phyloP scores from a whole-genome alignment of 1,140 invertebrate species.

The Oncopodura yosiiana region DNA sequence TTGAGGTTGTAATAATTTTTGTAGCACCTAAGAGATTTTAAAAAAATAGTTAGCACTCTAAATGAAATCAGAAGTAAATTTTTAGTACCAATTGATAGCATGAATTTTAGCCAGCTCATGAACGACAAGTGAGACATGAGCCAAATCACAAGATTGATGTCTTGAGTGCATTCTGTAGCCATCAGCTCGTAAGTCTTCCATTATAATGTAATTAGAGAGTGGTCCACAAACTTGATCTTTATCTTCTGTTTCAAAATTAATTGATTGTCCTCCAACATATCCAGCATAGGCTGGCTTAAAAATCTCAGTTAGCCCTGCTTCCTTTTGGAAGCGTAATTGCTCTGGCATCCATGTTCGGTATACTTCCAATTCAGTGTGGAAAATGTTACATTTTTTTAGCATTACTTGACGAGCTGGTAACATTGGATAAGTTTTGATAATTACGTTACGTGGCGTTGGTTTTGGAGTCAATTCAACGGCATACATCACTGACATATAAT shows the following conservation, averaged over 20 bases:
- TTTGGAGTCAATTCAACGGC: slow-evolving; percentile 32
- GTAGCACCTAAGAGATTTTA: no score
- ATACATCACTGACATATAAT: slow-evolving; percentile 43
- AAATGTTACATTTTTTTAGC: slow-evolving; percentile 17
- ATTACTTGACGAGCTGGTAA: slow-evolving; percentile 20
- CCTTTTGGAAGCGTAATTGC: slow-evolving; percentile 4
- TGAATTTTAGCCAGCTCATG: slow-evolving; percentile 55
- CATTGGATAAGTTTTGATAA: slow-evolving; percentile 25
- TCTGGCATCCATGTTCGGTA: slow-evolving; percentile 17
- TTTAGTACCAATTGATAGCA: slow-evolving; percentile 46
- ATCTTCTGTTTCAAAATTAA: no score
- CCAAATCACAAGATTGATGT: slow-evolving; percentile 44
- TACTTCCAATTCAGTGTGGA: slow-evolving; percentile 19
- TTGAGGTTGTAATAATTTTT: slow-evolving; percentile 48
- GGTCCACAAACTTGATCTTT: no score
- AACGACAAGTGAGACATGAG: slow-evolving; percentile 45
- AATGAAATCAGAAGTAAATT: background rate
- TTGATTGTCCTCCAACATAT: background rate
- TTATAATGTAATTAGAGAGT: slow-evolving; percentile 51
- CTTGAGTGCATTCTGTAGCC: slow-evolving; percentile 49
- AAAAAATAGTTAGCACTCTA: no score
- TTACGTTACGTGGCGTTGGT: background rate
- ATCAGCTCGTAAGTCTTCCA: slow-evolving; percentile 50
- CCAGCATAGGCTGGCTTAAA: background rate
- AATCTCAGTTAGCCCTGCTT: background rate